Conservation (phyloP, 2,113 vertebrate species). For the Lasiurus borealis region DNA sequence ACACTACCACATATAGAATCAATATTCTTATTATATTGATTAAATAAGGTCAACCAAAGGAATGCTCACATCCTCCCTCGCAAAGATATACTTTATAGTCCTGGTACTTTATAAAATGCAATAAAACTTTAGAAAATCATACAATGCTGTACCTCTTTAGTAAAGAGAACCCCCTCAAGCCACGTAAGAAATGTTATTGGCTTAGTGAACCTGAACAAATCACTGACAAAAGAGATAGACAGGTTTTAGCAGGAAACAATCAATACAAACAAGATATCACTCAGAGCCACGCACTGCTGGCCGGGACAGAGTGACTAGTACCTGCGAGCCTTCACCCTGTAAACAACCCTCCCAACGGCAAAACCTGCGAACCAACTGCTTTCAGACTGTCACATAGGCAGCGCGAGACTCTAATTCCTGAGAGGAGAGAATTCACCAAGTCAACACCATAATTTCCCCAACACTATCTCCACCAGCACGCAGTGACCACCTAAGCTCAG, state of each 20-base stretch:
- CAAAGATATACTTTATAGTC: constrained; percentile 9
- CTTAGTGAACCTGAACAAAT: background rate
- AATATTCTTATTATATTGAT: background rate
- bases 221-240: background rate
- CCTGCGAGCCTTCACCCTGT: background rate
- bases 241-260: background rate
- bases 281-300: background rate
- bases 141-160: background rate
- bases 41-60: constrained; percentile 28
- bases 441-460: background rate
- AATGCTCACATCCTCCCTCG: background rate
- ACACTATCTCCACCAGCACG: background rate
- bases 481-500: background rate
- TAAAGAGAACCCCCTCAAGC: background rate
- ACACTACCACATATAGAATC: background rate
- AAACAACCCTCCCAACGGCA: background rate
- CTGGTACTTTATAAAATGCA: background rate
- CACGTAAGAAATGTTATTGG: constrained; percentile 6
- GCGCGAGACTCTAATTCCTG: background rate
- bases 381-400: background rate
- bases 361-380: background rate
- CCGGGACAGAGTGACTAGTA: background rate
- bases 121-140: constrained; percentile 19
- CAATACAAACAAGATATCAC: background rate
- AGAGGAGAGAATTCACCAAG: background rate